Conservation (phyloP, 2,888 invertebrate species). For the Therioaphis trifolii region DNA sequence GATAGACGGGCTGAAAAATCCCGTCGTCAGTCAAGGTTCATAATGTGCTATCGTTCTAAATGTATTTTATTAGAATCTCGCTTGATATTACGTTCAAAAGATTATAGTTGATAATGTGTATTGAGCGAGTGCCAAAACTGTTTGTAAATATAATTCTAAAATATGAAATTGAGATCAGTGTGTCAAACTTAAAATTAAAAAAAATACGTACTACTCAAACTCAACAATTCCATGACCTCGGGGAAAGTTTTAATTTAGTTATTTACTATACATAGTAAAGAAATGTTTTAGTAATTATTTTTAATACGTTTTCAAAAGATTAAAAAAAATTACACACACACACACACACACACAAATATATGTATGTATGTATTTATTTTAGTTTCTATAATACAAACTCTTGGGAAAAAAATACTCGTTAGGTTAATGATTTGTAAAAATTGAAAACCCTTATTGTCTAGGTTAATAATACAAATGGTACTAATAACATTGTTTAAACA, state of each 20-base stretch:
- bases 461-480: background rate
- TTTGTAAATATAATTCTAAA: background rate
- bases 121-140: background rate
- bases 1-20: too few species aligned
- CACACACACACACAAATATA: too few species aligned
- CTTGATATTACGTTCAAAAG: background rate
- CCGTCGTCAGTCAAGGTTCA: too few species aligned
- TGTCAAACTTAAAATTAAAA: background rate
- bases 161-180: background rate
- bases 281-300: background rate
- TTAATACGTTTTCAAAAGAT: too few species aligned
- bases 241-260: conserved; percentile 12
- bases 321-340: background rate
- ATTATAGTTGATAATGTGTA: background rate
- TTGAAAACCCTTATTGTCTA: background rate
- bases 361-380: background rate
- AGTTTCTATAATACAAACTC: conserved; percentile 19
- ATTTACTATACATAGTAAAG: conserved; percentile 4
- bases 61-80: background rate
- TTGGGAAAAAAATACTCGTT: background rate
- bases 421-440: conserved; percentile 18
- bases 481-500: background rate
- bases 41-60: too few species aligned
- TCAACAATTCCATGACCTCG: background rate
- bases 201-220: background rate